Conservation (phyloP, 1,140 invertebrate genomes). For the Brachionus rotundiformis region DNA sequence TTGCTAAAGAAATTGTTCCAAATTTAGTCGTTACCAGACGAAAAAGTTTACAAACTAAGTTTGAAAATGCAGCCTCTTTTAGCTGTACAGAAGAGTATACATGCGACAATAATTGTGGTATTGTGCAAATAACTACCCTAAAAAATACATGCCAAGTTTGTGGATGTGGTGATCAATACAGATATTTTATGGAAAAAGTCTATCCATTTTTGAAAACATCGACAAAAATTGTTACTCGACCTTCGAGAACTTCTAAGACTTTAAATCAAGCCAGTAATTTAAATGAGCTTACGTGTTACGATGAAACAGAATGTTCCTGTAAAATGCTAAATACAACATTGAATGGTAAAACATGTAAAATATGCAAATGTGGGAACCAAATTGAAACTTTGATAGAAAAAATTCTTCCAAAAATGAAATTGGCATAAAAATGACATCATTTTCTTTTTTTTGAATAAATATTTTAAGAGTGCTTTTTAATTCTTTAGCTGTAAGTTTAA, state of each 20-base stretch:
- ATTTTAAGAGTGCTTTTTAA: neutral
- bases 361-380: constrained; percentile 30
- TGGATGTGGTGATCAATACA: neutral
- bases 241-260: neutral
- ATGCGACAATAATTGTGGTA: neutral
- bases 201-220: neutral
- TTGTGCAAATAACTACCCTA: neutral
- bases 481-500: too few relatives aligned
- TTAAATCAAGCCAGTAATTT: neutral
- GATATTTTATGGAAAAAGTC: neutral
- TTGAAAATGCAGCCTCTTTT: neutral
- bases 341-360: constrained; percentile 10
- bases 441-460: neutral
- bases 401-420: constrained; percentile 19
- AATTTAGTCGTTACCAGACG: neutral
- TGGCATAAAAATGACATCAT: neutral
- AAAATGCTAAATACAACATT: neutral
- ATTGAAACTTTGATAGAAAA: neutral
- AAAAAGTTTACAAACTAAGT: neutral
- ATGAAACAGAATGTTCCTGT: neutral
- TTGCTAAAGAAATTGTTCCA: neutral
- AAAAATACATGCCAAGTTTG: constrained; percentile 11
- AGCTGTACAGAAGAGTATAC: neutral
- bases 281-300: neutral
- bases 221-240: neutral